Evolutionary conservation across 2,888 invertebrate species (phyloP).

Genomic region (Strigamia crassipes): DNA sequence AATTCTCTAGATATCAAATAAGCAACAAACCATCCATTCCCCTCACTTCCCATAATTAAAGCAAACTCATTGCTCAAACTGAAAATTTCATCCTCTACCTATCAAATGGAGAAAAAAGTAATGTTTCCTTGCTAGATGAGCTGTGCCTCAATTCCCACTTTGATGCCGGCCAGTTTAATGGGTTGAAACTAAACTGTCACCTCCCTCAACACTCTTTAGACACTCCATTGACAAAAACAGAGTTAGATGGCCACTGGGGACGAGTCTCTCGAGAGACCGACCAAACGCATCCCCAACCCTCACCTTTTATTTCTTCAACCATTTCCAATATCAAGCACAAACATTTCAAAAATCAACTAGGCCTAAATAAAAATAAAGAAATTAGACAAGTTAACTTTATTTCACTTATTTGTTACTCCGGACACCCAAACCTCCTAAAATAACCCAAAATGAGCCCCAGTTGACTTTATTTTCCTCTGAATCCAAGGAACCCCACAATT

Average conservation of each 20-base stretch:
- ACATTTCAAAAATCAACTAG: background rate
- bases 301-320: constrained; percentile 6
- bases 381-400: too few species aligned
- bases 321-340: background rate
- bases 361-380: too few species aligned
- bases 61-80: too few species aligned
- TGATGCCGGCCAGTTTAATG: constrained; percentile 31
- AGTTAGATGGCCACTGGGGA: constrained; percentile 26
- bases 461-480: too few species aligned
- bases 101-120: background rate
- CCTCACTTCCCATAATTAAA: too few species aligned
- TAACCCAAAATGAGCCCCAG: too few species aligned
- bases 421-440: too few species aligned
- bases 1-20: too few species aligned
- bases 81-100: background rate
- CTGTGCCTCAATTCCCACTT: constrained; percentile 30
- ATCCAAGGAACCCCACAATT: too few species aligned
- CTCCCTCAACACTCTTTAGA: constrained; percentile 27
- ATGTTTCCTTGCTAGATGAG: constrained; percentile 7
- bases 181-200: constrained; percentile 34
- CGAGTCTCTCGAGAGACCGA: background rate
- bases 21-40: too few species aligned
- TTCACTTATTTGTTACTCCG: too few species aligned
- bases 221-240: constrained; percentile 34
- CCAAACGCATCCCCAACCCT: constrained; percentile 5